Evolutionary conservation across 2,113 vertebrate genomes (phyloP).

Genomic region (Columba livia): DNA sequence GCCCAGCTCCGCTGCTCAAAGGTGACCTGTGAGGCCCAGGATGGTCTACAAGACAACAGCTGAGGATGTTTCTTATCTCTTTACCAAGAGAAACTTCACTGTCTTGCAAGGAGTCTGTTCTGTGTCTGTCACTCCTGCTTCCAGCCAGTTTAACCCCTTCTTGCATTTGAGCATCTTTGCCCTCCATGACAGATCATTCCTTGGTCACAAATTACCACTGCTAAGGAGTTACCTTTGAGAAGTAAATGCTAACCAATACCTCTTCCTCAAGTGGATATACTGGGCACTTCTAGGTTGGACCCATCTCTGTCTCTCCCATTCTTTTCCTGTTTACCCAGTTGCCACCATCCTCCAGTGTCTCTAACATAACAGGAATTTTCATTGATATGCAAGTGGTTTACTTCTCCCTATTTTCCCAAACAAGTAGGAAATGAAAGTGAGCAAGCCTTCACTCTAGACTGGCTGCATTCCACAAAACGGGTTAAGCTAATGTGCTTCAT

Average conservation of each 20-base stretch:
- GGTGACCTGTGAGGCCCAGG: background rate
- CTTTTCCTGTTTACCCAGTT: background rate
- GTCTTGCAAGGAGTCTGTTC: background rate
- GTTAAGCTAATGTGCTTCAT: slow-evolving; percentile 5
- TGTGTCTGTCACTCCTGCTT: background rate
- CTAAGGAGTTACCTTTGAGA: background rate
- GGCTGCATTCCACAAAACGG: background rate
- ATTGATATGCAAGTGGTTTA: background rate
- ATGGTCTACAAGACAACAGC: background rate
- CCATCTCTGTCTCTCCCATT: background rate
- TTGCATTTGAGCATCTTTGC: background rate
- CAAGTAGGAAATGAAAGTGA: background rate
- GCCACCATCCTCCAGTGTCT: background rate
- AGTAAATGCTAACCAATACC: background rate
- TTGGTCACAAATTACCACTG: background rate
- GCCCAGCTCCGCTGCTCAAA: background rate
- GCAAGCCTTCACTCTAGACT: background rate
- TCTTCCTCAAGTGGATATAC: background rate
- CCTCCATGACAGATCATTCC: background rate
- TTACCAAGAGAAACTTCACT: background rate
- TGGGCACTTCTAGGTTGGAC: background rate
- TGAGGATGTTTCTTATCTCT: background rate
- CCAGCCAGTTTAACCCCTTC: background rate
- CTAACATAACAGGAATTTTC: background rate
- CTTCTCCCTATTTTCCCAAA: background rate